Conservation (phyloP, 2,797 vertebrate genomes). For the Aplochiton taeniatus region DNA sequence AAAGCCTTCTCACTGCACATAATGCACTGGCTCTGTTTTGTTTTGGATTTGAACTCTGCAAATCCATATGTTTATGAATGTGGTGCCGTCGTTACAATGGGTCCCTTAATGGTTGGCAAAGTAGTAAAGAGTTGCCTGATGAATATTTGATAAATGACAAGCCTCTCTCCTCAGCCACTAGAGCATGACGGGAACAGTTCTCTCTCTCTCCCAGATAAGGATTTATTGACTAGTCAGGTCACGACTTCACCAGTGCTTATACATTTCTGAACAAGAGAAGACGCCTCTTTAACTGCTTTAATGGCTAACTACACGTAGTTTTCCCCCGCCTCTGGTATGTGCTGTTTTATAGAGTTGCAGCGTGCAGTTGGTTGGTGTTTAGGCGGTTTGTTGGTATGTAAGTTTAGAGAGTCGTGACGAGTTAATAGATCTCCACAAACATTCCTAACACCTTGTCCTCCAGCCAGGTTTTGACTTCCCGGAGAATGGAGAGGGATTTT, state of each 20-base stretch:
- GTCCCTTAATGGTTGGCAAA: neutral
- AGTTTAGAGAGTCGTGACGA: neutral
- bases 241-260: slow-evolving; percentile 1
- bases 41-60: neutral
- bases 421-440: neutral
- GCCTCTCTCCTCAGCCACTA: neutral
- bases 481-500: neutral
- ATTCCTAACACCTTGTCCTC: neutral
- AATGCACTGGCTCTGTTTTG: neutral
- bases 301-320: neutral
- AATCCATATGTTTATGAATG: slow-evolving; percentile 1
- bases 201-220: neutral
- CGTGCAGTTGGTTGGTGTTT: neutral
- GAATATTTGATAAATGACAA: slow-evolving; percentile 9
- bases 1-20: neutral
- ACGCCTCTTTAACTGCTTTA: neutral
- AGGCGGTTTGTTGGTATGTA: neutral
- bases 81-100: neutral
- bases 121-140: neutral
- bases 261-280: neutral
- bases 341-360: neutral
- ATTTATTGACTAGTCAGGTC: slow-evolving; percentile 9
- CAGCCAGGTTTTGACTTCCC: neutral
- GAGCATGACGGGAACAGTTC: neutral
- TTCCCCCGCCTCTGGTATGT: neutral